A percentile compares a stretch with the other conserved stretches of the same genome.
Conservation (phyloP, 2,113 vertebrate genomes). For the Macrotus californicus region DNA sequence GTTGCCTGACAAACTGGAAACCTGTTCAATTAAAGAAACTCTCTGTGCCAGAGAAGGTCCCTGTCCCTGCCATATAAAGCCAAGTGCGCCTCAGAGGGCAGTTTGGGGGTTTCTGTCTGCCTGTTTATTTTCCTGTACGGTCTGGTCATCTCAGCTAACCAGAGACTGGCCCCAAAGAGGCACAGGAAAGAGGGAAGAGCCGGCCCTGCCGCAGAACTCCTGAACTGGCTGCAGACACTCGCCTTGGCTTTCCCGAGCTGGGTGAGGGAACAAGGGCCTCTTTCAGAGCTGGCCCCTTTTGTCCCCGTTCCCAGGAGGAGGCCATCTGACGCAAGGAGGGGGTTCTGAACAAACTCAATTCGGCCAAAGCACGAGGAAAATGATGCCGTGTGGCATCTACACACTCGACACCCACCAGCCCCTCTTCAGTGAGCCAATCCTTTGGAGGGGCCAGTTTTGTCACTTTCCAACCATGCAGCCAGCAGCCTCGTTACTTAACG, state of each 20-base stretch:
- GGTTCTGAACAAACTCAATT: background rate
- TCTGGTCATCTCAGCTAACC: background rate
- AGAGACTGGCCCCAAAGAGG: background rate
- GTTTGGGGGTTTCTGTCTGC: background rate
- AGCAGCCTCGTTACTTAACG: background rate
- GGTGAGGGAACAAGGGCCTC: background rate
- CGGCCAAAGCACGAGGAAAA: background rate
- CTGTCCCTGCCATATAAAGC: fast-evolving
- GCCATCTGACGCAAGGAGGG: background rate
- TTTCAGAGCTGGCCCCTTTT: slow-evolving; percentile 46
- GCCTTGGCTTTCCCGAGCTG: background rate
- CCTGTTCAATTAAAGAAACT: background rate
- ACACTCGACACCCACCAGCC: fast-evolving
- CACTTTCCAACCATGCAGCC: background rate
- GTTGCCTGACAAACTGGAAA: background rate
- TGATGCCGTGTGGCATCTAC: fast-evolving
- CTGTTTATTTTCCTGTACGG: background rate
- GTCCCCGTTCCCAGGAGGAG: slow-evolving; percentile 7
- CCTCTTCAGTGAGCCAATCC: background rate
- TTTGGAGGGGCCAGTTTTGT: background rate
- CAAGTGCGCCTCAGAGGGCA: background rate
- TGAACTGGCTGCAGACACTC: background rate
- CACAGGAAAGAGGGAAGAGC: background rate
- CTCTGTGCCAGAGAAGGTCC: background rate
- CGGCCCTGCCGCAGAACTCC: background rate